Evolutionary conservation across 2,113 vertebrate species (phyloP), one percentile per base, ranked within the genome.

Genomic region (Hepsetus odoe): DNA sequence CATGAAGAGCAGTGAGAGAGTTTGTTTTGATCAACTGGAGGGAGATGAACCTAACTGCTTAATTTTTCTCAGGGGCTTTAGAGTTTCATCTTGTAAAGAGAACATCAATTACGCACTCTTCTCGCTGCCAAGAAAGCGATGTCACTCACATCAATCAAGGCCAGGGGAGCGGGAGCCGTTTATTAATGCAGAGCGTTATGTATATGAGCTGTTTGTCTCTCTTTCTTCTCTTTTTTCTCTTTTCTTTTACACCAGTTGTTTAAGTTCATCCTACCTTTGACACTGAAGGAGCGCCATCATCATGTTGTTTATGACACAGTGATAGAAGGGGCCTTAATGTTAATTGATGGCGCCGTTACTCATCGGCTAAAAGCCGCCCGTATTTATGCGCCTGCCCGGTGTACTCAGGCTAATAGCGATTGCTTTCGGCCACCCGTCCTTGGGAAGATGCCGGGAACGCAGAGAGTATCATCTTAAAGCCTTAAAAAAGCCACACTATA

Each of bases 341-440:
- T 94, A 94, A 94, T 92, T 91, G 91, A 92, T 92, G 92, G 89
- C 74, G 79, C 87, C 87, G 89, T 88, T 91, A 90, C 89, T 95
- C 94, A 95, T 96, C 92, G 93, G 90, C 93, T 96, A 95, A 96
- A 94, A 96, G 94, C 94, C 87, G 86, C 87, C 90, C 90, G 87
- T 93, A 93, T 94, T 93, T 94, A 93, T 94, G 90, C 90, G 89
- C 88, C 82, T 81, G 69, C 84, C 83, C 89, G 91, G 85, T 91
- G 92, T 91, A 91, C 91, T 88, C 86, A 87, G 93, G 93, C 93
- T 95, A 94, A 93, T 91, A 95, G 92, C 89, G 92, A 95, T 95
- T 95, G 91, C 92, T 93, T 94, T 93, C 88, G 85, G 88, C 90
- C 88, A 86, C 89, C 87, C 91, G 94, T 94, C 94, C 94, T 95